Conservation (phyloP, 2,113 vertebrate genomes). For the Catharus minimus region DNA sequence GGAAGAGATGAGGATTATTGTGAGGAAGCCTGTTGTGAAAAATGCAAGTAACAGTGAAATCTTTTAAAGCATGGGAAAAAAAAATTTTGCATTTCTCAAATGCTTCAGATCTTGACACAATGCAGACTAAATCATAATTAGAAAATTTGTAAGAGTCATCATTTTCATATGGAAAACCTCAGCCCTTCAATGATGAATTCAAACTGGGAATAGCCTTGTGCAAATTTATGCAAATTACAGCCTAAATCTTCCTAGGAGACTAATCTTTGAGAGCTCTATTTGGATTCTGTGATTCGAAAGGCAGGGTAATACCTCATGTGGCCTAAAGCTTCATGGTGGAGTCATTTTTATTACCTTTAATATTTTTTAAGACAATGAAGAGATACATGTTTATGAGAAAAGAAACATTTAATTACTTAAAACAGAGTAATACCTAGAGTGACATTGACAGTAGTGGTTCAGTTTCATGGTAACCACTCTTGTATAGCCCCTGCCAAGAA, state of each 20-base stretch:
- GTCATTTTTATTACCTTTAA: not conserved
- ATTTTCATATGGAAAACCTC: not conserved
- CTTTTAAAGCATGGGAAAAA: not conserved
- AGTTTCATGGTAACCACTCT: not conserved
- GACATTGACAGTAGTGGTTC: not conserved
- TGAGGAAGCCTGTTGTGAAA: not conserved
- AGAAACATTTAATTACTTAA: not conserved
- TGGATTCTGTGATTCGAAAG: not conserved
- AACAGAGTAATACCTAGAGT: not conserved
- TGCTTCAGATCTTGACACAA: not conserved
- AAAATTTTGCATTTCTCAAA: not conserved
- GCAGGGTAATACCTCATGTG: not conserved
- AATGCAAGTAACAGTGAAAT: not conserved
- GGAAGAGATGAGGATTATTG: not conserved
- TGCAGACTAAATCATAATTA: not conserved
- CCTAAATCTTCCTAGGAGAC: not conserved
- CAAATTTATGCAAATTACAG: not conserved
- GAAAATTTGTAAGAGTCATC: not conserved
- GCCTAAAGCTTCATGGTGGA: not conserved
- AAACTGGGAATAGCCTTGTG: not conserved
- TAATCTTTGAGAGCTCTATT: not conserved
- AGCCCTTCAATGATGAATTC: not conserved
- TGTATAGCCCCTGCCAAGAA: not conserved
- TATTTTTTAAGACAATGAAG: not conserved
- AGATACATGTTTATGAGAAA: not conserved